Evolutionary conservation across 2,797 vertebrate species (phyloP).

Genomic region (Anguilla obscura): DNA sequence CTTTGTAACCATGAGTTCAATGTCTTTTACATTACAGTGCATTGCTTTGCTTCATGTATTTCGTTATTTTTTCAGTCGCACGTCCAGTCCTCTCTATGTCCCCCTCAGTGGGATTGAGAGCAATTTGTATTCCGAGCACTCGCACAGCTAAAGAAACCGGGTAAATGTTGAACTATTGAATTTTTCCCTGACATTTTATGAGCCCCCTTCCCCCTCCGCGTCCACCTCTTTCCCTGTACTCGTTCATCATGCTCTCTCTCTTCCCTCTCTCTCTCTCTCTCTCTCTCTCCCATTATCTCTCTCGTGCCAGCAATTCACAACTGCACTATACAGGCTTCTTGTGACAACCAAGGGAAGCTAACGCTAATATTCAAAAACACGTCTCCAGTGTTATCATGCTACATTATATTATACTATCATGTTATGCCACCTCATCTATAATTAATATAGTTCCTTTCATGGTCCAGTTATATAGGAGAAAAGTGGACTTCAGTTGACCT

Average conservation of each 20-base stretch:
- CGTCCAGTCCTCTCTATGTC: neutral
- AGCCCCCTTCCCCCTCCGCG: neutral
- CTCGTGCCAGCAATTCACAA: neutral
- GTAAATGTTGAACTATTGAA: slow-evolving; percentile 34
- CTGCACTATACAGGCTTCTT: neutral
- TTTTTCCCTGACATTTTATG: slow-evolving; percentile 30
- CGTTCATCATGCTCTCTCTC: neutral
- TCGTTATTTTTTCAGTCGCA: neutral
- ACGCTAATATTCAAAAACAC: neutral
- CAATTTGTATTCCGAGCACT: slow-evolving; percentile 17
- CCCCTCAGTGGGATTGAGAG: slow-evolving; percentile 9
- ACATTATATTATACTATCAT: neutral
- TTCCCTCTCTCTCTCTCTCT: neutral
- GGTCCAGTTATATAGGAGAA: neutral
- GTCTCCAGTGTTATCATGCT: no score
- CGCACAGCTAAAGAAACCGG: neutral
- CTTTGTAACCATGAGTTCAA: neutral
- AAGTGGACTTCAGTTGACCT: neutral
- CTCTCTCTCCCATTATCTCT: neutral
- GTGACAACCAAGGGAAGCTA: neutral
- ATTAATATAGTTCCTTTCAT: neutral
- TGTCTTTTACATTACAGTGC: neutral
- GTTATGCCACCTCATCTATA: neutral
- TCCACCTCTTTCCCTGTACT: neutral
- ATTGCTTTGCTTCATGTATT: slow-evolving; percentile 12